These are phyloP conservation scores for Vesta saturnalis DNA, from an alignment of 2,888 invertebrate genomes.

Conservation along the genomic window DNA sequence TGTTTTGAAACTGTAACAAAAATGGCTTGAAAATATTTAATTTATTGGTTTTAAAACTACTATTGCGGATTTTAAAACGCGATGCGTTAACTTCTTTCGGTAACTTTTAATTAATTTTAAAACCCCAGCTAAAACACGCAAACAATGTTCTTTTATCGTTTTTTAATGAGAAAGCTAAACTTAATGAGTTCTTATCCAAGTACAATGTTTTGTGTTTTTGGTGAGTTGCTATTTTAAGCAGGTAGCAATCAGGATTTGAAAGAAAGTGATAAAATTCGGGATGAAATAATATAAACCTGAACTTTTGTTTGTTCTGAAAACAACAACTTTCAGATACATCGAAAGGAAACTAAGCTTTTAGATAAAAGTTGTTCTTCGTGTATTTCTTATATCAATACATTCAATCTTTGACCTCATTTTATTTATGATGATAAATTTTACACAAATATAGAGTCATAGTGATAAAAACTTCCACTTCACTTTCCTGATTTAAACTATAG, in stretches of 20 bases:
- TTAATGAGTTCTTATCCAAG: constrained; percentile 35
- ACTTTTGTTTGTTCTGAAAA: constrained; percentile 23
- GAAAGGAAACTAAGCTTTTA: constrained; percentile 24
- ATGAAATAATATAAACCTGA: constrained; percentile 14
- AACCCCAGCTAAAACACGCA: constrained; percentile 46
- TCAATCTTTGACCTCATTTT: constrained; percentile 46
- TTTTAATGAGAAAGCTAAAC: constrained; percentile 44
- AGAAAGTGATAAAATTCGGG: constrained; percentile 17
- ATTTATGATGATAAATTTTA: constrained; percentile 39
- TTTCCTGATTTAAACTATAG: constrained; percentile 36
- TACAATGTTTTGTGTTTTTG: neutral
- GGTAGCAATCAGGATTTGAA: constrained; percentile 8
- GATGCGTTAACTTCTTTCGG: constrained; percentile 46
- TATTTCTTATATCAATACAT: constrained; percentile 45
- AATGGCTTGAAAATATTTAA: neutral
- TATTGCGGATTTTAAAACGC: constrained; percentile 45
- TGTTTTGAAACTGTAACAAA: neutral
- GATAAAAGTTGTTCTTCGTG: constrained; percentile 28
- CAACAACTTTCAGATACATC: constrained; percentile 25
- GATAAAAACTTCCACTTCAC: constrained; percentile 43
- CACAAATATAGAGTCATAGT: constrained; percentile 42
- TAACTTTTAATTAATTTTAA: constrained; percentile 52
- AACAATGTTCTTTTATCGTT: constrained; percentile 47
- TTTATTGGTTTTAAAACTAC: constrained; percentile 37
- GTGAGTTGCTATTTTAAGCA: constrained; percentile 7